phyloP scores from a whole-genome alignment of 2,797 vertebrate genomes.

The Myoxocephalus aenaeus region DNA sequence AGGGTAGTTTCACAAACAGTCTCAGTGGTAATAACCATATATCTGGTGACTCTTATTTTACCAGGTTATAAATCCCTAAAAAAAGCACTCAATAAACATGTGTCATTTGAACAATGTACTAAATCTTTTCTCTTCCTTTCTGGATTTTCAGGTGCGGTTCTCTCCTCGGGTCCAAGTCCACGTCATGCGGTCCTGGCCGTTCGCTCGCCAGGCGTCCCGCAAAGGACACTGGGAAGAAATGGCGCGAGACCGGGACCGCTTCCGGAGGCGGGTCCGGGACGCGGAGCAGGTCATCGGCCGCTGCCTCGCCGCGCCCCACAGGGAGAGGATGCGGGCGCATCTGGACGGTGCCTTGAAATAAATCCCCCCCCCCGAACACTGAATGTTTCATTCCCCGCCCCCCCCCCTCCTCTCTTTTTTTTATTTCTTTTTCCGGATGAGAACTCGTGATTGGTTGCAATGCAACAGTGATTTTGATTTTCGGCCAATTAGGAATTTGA shows the following conservation, averaged over 20 bases:
- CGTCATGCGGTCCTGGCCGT: conserved; percentile 82
- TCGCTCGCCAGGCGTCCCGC: conserved; percentile 81
- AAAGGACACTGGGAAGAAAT: conserved; percentile 85
- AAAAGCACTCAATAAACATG: neutral
- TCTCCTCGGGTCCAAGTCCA: conserved; percentile 83
- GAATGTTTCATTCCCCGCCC: conserved; percentile 59
- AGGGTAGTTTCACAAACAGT: neutral
- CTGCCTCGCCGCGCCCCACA: conserved; percentile 77
- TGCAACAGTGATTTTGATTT: conserved; percentile 75
- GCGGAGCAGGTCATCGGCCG: conserved; percentile 74
- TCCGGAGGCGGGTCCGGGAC: conserved; percentile 78
- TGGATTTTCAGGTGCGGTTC: conserved; percentile 79
- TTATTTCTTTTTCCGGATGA: conserved; percentile 49
- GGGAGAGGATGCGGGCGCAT: conserved; percentile 67
- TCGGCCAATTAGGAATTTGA: conserved; percentile 63
- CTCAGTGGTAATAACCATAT: neutral
- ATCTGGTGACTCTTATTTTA: neutral
- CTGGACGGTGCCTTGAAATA: conserved; percentile 58
- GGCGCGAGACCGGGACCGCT: conserved; percentile 83
- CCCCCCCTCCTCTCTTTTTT: too few species aligned
- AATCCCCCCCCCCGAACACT: conserved; percentile 9
- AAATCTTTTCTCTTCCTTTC: neutral
- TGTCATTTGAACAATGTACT: neutral
- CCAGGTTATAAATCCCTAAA: neutral
- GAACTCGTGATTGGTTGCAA: conserved; percentile 74